A percentile compares a stretch with the other conserved stretches of the same genome.
phyloP scores from a whole-genome alignment of 2,797 vertebrate genomes.

The Parotocinclus haroldoi region DNA sequence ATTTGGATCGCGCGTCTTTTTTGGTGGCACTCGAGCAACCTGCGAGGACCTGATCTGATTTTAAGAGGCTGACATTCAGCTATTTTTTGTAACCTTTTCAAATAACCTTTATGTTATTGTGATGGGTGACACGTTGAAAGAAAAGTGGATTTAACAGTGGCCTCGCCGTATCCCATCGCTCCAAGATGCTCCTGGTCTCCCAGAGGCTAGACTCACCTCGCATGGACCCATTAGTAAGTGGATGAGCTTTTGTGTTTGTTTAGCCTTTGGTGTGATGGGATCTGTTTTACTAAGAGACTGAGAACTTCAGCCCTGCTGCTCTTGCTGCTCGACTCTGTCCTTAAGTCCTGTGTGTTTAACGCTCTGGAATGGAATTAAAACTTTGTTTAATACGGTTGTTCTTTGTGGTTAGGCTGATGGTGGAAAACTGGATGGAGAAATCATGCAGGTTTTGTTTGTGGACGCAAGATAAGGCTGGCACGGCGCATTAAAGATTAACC shows the following conservation, averaged over 20 bases:
- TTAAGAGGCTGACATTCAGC: not conserved
- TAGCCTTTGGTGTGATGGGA: constrained; percentile 2
- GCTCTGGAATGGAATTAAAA: constrained; percentile 22
- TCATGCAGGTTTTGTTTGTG: constrained; percentile 19
- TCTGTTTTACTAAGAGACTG: not conserved
- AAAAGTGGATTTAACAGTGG: constrained; percentile 78
- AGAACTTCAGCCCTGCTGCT: not conserved
- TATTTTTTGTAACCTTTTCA: not conserved
- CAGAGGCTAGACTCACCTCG: constrained; percentile 80
- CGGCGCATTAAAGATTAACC: constrained; percentile 48
- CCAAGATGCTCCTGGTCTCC: constrained; percentile 80
- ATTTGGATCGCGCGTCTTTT: constrained; percentile 50
- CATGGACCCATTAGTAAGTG: constrained; percentile 73
- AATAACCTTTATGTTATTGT: constrained; percentile 26
- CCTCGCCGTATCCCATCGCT: constrained; percentile 62
- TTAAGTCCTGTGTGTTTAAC: not conserved
- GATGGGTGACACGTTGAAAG: constrained; percentile 61
- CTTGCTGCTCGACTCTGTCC: not conserved
- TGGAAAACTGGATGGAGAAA: not conserved
- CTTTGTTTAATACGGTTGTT: constrained; percentile 26
- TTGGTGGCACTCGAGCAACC: no score
- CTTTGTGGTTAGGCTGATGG: not conserved
- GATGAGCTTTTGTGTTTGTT: constrained; percentile 34
- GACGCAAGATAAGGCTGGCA: constrained; percentile 24
- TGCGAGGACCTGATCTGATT: constrained; percentile 1